Conservation (phyloP, 64 coral and sea anemone species). For the Stylophora pistillata region DNA sequence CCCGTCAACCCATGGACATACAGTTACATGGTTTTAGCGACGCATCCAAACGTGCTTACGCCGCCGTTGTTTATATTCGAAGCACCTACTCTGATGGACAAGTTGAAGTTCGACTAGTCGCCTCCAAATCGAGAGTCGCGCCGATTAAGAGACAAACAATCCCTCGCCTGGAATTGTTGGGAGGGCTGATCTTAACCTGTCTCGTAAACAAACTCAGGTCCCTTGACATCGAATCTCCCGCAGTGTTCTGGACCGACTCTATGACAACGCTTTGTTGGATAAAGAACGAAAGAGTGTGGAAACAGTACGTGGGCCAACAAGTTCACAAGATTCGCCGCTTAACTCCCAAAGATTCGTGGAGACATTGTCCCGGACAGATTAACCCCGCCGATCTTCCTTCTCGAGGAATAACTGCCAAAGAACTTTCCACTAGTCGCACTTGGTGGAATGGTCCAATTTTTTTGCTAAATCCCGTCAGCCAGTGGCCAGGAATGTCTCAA, state of each 20-base stretch:
- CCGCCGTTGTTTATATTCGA: no score
- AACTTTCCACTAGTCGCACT: neutral
- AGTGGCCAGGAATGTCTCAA: neutral
- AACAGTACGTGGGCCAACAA: neutral
- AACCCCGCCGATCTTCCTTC: conserved; percentile 23
- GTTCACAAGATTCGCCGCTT: neutral
- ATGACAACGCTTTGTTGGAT: conserved; percentile 22
- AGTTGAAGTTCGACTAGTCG: neutral
- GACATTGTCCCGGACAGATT: conserved; percentile 16
- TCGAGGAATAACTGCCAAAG: neutral
- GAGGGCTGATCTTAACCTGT: neutral
- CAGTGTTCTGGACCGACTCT: neutral
- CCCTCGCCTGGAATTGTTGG: conserved; percentile 24
- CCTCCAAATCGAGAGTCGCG: neutral
- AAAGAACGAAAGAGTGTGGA: conserved; percentile 6
- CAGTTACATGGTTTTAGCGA: no score
- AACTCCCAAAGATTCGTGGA: conserved; percentile 7
- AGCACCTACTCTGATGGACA: no score
- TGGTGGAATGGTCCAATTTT: conserved; percentile 19
- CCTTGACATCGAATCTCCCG: neutral
- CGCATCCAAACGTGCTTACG: no score
- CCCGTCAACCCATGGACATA: no score
- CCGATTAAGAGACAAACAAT: conserved; percentile 43
- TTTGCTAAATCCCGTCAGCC: neutral
- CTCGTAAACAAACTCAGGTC: conserved; percentile 1